phyloP scores from a whole-genome alignment of 2,113 vertebrate species.

The Bagarius yarrelli region DNA sequence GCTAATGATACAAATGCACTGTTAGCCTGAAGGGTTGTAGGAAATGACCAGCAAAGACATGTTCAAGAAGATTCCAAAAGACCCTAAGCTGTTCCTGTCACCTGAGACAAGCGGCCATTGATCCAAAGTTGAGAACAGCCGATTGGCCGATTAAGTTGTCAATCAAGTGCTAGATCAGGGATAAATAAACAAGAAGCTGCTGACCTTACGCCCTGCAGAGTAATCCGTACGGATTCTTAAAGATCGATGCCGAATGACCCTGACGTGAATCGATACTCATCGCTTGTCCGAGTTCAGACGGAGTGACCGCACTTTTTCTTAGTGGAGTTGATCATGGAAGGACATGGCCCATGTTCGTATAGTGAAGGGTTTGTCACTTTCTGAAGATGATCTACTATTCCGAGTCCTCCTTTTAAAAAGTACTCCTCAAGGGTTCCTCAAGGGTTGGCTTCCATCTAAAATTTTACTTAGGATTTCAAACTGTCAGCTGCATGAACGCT shows the following conservation, averaged over 20 bases:
- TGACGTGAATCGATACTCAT: constrained; percentile 37
- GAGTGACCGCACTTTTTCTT: background rate
- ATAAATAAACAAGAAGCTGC: constrained; percentile 41
- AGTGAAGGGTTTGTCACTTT: background rate
- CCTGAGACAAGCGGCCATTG: background rate
- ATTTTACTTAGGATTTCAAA: no score
- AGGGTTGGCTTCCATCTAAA: no score
- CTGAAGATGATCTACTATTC: no score
- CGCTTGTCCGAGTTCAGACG: constrained; percentile 6
- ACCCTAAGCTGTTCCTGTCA: constrained; percentile 20
- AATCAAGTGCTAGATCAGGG: constrained; percentile 40
- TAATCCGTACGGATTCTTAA: constrained; percentile 52
- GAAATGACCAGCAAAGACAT: background rate
- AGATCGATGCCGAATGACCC: constrained; percentile 36
- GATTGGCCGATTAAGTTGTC: constrained; percentile 52
- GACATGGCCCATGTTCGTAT: background rate
- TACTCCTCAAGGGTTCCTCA: no score
- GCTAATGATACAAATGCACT: background rate
- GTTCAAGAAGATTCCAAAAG: background rate
- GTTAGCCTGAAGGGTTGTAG: background rate
- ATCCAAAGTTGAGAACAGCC: constrained; percentile 33
- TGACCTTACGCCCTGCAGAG: constrained; percentile 29
- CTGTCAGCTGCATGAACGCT: no score
- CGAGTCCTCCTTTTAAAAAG: no score
- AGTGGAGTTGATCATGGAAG: background rate